These are phyloP conservation scores for Amitus sp. DNA, from an alignment of 2,888 invertebrate species.

Conservation along the genomic window DNA sequence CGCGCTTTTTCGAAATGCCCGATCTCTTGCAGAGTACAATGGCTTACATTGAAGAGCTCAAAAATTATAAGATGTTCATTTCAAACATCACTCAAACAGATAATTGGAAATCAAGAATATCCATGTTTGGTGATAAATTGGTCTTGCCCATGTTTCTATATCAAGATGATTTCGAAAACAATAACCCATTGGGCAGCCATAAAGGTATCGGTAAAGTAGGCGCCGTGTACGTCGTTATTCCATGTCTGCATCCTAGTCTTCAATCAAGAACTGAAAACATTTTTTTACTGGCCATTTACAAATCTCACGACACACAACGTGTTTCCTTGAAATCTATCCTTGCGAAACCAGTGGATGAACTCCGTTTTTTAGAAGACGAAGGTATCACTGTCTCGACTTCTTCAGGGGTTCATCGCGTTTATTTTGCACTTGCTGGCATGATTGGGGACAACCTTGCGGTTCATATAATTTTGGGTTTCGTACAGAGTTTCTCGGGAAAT, in stretches of 20 bases:
- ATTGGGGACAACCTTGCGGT: constrained; percentile 25
- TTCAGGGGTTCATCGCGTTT: constrained; percentile 6
- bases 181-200: constrained; percentile 35
- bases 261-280: constrained; percentile 30
- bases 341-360: constrained; percentile 13
- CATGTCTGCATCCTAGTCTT: constrained; percentile 27
- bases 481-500: constrained; percentile 20
- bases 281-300: constrained; percentile 22
- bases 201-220: constrained; percentile 32
- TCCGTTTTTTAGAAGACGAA: constrained; percentile 12
- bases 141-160: constrained; percentile 36
- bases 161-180: constrained; percentile 39
- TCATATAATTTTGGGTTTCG: constrained; percentile 22
- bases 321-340: constrained; percentile 14
- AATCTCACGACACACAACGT: constrained; percentile 11
- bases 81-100: constrained; percentile 27
- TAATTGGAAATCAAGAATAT: constrained; percentile 26
- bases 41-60: constrained; percentile 16
- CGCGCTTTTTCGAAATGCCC: constrained; percentile 27
- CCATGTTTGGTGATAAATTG: constrained; percentile 6
- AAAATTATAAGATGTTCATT: constrained; percentile 12
- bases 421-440: constrained; percentile 17
- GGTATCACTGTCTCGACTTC: constrained; percentile 11
- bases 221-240: constrained; percentile 30
- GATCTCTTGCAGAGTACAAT: constrained; percentile 17